Conservation (phyloP, 2,113 vertebrate species). For the Pundamilia nyererei region DNA sequence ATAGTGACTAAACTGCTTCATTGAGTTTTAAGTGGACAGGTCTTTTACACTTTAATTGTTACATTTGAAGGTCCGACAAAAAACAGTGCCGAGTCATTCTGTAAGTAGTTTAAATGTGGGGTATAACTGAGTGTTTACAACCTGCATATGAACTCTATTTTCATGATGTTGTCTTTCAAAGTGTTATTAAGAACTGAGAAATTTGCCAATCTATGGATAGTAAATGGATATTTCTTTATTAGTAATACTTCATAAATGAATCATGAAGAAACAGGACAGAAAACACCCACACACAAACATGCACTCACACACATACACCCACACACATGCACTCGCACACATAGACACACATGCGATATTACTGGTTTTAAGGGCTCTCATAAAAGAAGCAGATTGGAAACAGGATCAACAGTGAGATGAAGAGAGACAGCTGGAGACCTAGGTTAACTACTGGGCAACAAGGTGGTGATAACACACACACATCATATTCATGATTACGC, state of each 20-base stretch:
- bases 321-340: not conserved
- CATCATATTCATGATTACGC: not conserved
- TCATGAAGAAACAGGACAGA: not conserved
- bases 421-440: not conserved
- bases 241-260: not conserved
- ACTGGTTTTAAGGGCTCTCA: not conserved
- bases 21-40: not conserved
- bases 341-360: not conserved
- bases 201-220: not conserved
- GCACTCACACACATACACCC: not conserved
- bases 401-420: not conserved
- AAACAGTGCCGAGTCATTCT: not conserved
- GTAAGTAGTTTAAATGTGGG: not conserved
- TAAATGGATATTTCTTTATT: not conserved
- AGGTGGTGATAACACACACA: not conserved
- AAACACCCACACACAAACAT: not conserved
- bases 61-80: not conserved
- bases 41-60: not conserved
- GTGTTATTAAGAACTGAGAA: not conserved
- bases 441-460: slow-evolving; percentile 20
- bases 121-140: not conserved
- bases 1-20: not conserved
- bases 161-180: not conserved
- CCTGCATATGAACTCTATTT: not conserved
- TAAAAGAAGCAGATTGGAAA: slow-evolving; percentile 28